Evolutionary conservation across 2,113 vertebrate species (phyloP), one percentile per base, ranked within the genome.

Genomic region (Nothobranchius furzeri): DNA sequence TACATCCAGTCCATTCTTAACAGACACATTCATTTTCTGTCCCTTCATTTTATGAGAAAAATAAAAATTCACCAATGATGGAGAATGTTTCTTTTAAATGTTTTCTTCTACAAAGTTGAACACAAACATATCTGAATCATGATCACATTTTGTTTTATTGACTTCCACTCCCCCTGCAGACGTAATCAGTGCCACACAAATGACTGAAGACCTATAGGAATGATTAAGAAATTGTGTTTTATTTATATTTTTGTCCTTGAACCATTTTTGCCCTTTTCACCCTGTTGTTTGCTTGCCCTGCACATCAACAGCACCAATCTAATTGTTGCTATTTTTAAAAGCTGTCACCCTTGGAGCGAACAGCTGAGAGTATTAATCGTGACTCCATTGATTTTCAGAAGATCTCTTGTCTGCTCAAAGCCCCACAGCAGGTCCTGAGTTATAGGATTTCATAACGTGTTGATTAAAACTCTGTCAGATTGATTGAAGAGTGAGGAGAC

Each of bases 381-480:
- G 72, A 54, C 64, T 17, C n/a, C 55, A 82, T 82, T 75, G 81
- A 84, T 84, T 84, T 82, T 67, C 73, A 40, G 48, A 55, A 63
- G 42, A 82, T 80, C 59, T 73, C 40, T 72, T 53, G 55, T 10
- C 67, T 20, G 70, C 70, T 77, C 6, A 11, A 48, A 70, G 73
- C 78, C 60, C 57, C 61, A 37, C 73, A 53, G 73, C 76, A 15
- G 50, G 49, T 15, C 56, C 40, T 78, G 79, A 78, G 69, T 83
- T 87, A 87, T 76, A 58, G 56, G 56, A 74, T 75, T 81, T 85
- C 79, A 83, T 78, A 72, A 66, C 14, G 10, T 64, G 80, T 87
- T 68, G 80, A 87, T 87, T 78, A 60, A 76, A 74, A 63, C 63
- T 68, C 72, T 56, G 64, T 72, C 79, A 81, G 46, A 42, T 3